A percentile compares a stretch with the other conserved stretches of the same genome.
Evolutionary conservation across 2,113 vertebrate genomes (phyloP).

Genomic region (Lates calcarifer): DNA sequence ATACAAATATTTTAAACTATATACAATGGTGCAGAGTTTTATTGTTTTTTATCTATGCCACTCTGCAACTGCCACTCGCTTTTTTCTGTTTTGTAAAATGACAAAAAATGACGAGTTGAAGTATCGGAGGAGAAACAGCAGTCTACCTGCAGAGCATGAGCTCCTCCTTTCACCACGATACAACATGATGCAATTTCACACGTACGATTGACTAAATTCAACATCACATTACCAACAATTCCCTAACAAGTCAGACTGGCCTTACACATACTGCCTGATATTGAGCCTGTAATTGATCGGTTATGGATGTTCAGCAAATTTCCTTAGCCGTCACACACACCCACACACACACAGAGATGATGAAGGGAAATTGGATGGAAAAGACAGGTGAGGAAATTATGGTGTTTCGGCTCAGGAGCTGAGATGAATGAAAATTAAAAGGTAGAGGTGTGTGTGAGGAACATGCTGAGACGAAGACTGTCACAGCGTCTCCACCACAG

Average conservation of each 20-base stretch:
- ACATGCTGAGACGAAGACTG: no score
- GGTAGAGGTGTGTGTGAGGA: no score
- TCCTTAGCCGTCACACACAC: background rate
- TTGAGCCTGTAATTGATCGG: constrained; percentile 39
- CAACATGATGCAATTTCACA: constrained; percentile 57
- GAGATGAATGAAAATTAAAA: background rate
- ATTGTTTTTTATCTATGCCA: no score
- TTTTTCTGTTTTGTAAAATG: no score
- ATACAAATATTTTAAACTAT: no score
- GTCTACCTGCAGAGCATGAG: background rate
- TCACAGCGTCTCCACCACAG: no score
- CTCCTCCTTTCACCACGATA: background rate
- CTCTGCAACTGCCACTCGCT: no score
- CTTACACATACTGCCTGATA: background rate
- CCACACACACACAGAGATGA: background rate
- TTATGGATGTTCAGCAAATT: constrained; percentile 39
- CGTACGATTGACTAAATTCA: constrained; percentile 29
- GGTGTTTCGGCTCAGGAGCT: no score
- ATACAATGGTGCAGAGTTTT: no score
- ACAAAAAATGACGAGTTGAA: no score
- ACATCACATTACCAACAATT: constrained; percentile 3
- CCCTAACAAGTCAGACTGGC: background rate
- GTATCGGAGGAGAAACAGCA: background rate
- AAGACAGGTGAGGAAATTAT: background rate
- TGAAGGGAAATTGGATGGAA: constrained; percentile 1